phyloP scores from a whole-genome alignment of 1,140 invertebrate genomes.

The Pentalonia nigronervosa region DNA sequence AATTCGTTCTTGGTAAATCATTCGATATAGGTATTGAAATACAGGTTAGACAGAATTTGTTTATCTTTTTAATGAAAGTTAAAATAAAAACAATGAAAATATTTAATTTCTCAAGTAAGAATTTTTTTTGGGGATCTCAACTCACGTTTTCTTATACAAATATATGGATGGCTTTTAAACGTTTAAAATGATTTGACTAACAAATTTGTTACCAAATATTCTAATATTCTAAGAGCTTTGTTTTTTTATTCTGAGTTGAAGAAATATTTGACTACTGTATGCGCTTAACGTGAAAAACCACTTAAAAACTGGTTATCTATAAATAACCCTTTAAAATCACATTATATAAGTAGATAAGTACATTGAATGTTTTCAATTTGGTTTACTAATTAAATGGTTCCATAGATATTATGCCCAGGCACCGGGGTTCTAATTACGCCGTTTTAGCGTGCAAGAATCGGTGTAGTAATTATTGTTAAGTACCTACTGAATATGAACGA shows the following conservation, averaged over 20 bases:
- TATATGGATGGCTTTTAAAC: slow-evolving; percentile 19
- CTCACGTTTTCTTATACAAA: neutral
- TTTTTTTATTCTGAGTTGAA: neutral
- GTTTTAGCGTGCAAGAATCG: neutral
- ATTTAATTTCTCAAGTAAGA: neutral
- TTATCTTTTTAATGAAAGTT: slow-evolving; percentile 5
- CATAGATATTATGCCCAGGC: neutral
- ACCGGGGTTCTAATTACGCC: neutral
- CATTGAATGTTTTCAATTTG: neutral
- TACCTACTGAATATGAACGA: neutral
- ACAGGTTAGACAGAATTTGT: neutral
- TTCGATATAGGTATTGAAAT: neutral
- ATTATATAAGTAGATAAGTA: neutral
- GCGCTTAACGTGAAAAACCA: neutral
- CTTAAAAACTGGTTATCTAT: neutral
- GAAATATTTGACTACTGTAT: neutral
- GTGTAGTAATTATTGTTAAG: neutral
- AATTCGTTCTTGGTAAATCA: neutral
- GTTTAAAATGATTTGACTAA: slow-evolving; percentile 31
- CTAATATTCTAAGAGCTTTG: slow-evolving; percentile 9
- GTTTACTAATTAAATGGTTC: neutral
- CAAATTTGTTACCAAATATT: slow-evolving; percentile 20
- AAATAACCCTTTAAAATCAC: neutral
- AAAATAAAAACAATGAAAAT: neutral
- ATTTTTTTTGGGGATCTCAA: neutral